Percentiles rank a stretch among this genome's conserved stretches.
phyloP scores from a whole-genome alignment of 2,113 vertebrate genomes.

The Anhinga anhinga region DNA sequence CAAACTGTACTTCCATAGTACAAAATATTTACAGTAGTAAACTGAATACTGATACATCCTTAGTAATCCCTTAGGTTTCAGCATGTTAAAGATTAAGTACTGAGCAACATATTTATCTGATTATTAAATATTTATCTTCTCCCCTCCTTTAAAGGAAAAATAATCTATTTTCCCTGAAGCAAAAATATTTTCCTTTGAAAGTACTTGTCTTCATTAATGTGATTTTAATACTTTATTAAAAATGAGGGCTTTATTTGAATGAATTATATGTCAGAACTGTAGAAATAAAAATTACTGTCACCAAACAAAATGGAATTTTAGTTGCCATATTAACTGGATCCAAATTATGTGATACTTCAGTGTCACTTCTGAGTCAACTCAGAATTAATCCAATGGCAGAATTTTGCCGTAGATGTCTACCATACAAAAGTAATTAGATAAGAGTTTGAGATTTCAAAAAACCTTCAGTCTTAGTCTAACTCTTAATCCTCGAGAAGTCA shows the following conservation, averaged over 20 bases:
- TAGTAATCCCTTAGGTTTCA: background rate
- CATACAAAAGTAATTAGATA: background rate
- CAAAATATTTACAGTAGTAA: conserved; percentile 25
- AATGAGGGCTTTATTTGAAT: background rate
- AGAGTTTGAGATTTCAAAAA: background rate
- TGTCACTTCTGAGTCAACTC: background rate
- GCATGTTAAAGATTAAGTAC: conserved; percentile 8
- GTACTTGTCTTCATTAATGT: background rate
- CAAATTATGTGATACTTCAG: background rate
- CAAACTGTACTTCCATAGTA: background rate
- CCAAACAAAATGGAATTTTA: background rate
- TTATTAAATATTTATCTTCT: conserved; percentile 11
- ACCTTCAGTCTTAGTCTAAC: background rate
- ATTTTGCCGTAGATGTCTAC: background rate
- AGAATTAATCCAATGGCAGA: background rate
- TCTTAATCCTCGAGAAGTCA: background rate
- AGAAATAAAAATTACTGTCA: background rate
- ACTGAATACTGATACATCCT: background rate
- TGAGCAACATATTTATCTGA: background rate
- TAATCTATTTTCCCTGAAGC: background rate
- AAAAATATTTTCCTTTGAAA: conserved; percentile 5
- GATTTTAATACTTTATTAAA: conserved; percentile 13
- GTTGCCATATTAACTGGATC: background rate
- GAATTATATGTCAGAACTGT: background rate
- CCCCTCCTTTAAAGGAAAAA: background rate